Percentiles rank a stretch among this genome's conserved stretches.
Conservation (phyloP, 2,797 vertebrate species). For the Pangasius sanitwongsei region DNA sequence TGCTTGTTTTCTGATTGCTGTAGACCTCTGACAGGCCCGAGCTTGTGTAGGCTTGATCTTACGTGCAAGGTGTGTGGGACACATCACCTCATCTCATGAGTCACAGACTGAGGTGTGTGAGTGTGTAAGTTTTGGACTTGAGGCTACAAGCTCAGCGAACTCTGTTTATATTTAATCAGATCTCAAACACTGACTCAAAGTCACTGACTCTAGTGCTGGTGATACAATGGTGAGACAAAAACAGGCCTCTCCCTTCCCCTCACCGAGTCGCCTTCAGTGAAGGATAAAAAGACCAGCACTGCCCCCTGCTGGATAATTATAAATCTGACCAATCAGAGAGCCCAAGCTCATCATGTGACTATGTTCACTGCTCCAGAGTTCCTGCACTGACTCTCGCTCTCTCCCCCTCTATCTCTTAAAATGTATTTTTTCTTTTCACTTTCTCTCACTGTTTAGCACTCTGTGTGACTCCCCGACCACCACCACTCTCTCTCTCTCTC, state of each 20-base stretch:
- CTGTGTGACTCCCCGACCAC: neutral
- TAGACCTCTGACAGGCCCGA: neutral
- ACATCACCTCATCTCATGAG: constrained; percentile 4
- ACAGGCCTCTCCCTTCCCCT: neutral
- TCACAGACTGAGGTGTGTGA: constrained; percentile 41
- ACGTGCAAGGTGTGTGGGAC: neutral
- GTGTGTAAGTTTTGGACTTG: neutral
- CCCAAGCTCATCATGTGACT: neutral
- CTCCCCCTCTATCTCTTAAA: neutral
- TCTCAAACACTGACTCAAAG: neutral
- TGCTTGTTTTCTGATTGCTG: neutral
- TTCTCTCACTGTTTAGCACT: neutral
- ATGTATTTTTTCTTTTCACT: neutral
- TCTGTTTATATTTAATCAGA: constrained; percentile 12
- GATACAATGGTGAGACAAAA: neutral
- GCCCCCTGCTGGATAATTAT: constrained; percentile 22
- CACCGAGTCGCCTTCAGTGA: neutral
- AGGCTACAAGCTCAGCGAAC: neutral
- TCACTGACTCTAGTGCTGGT: neutral
- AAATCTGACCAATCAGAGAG: constrained; percentile 12
- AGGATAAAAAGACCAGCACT: constrained; percentile 19
- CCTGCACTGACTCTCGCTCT: neutral
- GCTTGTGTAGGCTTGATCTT: constrained; percentile 13
- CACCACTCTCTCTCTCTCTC: neutral
- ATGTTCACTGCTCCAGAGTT: neutral